Evolutionary conservation across 2,797 vertebrate species (phyloP).

Genomic region (Tokudaia tokunoshimensis): DNA sequence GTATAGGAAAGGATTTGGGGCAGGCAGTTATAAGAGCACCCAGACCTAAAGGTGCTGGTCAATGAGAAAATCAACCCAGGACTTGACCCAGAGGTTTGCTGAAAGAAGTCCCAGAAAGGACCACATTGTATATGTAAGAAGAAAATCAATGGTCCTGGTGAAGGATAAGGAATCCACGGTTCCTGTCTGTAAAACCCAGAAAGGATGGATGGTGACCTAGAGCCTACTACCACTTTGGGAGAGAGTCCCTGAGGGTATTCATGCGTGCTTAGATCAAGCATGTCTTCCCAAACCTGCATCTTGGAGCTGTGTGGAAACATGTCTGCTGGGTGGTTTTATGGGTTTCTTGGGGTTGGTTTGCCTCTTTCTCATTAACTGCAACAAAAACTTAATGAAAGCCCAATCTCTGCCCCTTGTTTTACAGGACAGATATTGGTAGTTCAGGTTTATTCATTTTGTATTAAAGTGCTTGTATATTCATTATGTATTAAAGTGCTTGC

Average conservation of each 20-base stretch:
- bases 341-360: not conserved
- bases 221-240: not conserved
- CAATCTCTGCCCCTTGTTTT: not conserved
- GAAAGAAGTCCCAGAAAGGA: not conserved
- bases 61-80: not conserved
- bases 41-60: not conserved
- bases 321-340: not conserved
- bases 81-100: not conserved
- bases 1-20: not conserved
- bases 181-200: not conserved
- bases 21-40: not conserved
- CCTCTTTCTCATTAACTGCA: conserved; percentile 5
- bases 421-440: not conserved
- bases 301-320: not conserved
- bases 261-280: not conserved
- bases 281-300: not conserved
- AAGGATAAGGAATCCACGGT: not conserved
- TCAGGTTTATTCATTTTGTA: not conserved
- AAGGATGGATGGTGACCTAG: not conserved
- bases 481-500: conserved; percentile 26
- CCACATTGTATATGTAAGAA: not conserved
- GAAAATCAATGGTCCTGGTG: not conserved
- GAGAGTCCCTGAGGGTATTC: not conserved
- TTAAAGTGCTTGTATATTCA: conserved; percentile 19
- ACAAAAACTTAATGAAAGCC: not conserved